These are phyloP conservation scores for Rousettus leschenaultii DNA, from an alignment of 2,113 vertebrate species.

Conservation along the genomic window DNA sequence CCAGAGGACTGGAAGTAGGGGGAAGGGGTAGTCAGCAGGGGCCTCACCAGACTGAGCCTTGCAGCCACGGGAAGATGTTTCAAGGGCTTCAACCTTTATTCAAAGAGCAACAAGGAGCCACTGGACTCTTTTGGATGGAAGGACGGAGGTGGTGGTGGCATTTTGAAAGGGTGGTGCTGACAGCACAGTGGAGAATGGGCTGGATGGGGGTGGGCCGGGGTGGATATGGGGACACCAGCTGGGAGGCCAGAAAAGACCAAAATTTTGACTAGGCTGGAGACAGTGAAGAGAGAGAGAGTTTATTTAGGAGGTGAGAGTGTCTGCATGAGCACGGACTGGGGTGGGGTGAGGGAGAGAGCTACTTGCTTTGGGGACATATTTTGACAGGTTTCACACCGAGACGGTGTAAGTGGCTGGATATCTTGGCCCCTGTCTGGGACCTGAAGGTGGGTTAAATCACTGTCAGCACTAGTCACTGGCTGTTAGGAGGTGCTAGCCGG, in stretches of 20 bases:
- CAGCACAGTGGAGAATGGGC: neutral
- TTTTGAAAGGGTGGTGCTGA: neutral
- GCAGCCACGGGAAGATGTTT: neutral
- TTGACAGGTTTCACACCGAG: neutral
- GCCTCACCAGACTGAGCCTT: neutral
- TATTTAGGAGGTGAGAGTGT: neutral
- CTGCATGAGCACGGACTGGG: neutral
- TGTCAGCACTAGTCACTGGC: neutral
- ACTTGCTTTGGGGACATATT: neutral
- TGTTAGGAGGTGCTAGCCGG: neutral
- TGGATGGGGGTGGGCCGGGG: too few relatives aligned
- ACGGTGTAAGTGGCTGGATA: neutral
- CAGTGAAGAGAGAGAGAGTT: neutral
- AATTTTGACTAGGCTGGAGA: neutral
- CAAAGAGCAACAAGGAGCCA: neutral
- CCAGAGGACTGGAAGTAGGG: neutral
- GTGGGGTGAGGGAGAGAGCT: neutral
- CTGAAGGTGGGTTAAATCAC: neutral
- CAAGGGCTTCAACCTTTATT: neutral
- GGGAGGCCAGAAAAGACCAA: neutral
- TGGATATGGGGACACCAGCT: fast-evolving
- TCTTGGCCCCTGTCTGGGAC: neutral
- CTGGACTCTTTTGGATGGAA: neutral
- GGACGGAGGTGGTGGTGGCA: too few relatives aligned
- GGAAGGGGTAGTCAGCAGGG: neutral